A percentile compares a stretch with the other conserved stretches of the same genome.
phyloP scores from a whole-genome alignment of 2,797 vertebrate genomes.

The Sitta carolinensis region DNA sequence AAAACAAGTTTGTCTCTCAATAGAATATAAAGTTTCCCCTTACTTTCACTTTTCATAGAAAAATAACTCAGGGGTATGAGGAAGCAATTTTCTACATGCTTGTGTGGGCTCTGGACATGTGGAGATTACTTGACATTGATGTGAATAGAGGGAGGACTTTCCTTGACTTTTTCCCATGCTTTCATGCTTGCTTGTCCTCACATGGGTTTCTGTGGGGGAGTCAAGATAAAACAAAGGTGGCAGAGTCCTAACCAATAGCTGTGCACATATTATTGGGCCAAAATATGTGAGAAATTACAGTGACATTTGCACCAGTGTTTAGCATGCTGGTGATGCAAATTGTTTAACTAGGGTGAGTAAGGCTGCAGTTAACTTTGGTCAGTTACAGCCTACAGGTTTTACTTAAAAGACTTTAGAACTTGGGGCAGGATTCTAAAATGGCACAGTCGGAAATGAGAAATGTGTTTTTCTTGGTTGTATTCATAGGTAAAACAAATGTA shows the following conservation, averaged over 20 bases:
- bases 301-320: too few relatives aligned
- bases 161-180: not conserved
- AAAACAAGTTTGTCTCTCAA: not conserved
- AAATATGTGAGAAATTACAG: too few relatives aligned
- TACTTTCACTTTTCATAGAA: slow-evolving; percentile 23
- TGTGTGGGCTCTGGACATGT: slow-evolving; percentile 6
- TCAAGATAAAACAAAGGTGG: not conserved
- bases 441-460: too few relatives aligned
- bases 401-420: too few relatives aligned
- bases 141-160: not conserved
- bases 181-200: not conserved
- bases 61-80: not conserved
- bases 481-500: too few relatives aligned
- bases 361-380: too few relatives aligned
- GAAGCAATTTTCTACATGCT: slow-evolving; percentile 3
- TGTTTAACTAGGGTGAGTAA: too few relatives aligned
- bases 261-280: too few relatives aligned
- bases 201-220: not conserved
- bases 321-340: too few relatives aligned
- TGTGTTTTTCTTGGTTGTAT: too few relatives aligned
- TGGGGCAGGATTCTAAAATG: too few relatives aligned
- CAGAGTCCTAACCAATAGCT: not conserved
- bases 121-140: not conserved
- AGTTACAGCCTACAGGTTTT: too few relatives aligned
- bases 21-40: not conserved